Evolutionary conservation across 1,140 invertebrate genomes (phyloP).

Genomic region (Ditylenchus dipsaci): DNA sequence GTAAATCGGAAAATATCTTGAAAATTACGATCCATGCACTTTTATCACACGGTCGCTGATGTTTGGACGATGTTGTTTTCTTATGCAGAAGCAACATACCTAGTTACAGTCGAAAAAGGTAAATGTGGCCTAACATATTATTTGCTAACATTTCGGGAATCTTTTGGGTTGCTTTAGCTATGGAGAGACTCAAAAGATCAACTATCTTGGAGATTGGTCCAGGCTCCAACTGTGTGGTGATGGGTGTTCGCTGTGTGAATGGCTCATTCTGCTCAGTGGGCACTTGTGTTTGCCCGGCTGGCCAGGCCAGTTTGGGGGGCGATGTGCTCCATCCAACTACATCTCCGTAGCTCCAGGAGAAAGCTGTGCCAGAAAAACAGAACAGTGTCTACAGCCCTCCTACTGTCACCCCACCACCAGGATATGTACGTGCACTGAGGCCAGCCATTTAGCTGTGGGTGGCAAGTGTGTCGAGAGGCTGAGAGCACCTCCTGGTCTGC

Average conservation of each 20-base stretch:
- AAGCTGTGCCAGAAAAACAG: slow-evolving; percentile 15
- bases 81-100: no score
- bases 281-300: slow-evolving; percentile 9
- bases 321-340: background rate
- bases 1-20: no score
- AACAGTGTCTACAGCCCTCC: slow-evolving; percentile 10
- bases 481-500: slow-evolving; percentile 27
- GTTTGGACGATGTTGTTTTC: no score
- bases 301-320: slow-evolving; percentile 4
- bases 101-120: no score
- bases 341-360: slow-evolving; percentile 8
- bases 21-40: no score
- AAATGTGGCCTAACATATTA: background rate
- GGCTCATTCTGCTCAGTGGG: slow-evolving; percentile 15
- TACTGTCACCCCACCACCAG: slow-evolving; percentile 25
- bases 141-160: slow-evolving; percentile 2
- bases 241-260: slow-evolving; percentile 7
- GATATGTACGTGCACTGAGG: slow-evolving; percentile 17
- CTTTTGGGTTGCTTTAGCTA: background rate
- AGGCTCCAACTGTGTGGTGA: slow-evolving; percentile 19
- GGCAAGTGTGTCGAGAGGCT: slow-evolving; percentile 23
- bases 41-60: no score
- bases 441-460: slow-evolving; percentile 20
- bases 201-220: background rate
- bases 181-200: background rate